Evolutionary conservation across 2,888 invertebrate species (phyloP), one percentile per base, ranked within the genome.

Genomic region (Drosophila basisetae): DNA sequence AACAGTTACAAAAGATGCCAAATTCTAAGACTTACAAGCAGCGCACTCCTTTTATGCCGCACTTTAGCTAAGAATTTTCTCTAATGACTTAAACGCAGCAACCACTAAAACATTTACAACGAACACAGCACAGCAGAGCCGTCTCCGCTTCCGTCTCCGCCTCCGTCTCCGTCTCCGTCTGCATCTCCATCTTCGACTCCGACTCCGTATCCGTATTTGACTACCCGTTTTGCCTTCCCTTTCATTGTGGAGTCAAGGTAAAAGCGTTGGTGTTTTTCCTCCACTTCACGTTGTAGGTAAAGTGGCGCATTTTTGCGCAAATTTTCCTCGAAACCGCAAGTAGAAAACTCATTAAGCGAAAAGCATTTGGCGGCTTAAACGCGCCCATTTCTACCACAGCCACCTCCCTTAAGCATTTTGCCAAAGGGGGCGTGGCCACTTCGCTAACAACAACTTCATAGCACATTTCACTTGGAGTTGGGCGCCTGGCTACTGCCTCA

Each of bases 1-100:
- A 68, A 30, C 31, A 47, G 62, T 41, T 74, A 78, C 59, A 74
- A 73, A 76, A 68, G 80, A 68, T 80, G 73, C 69, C 76, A 73
- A 76, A 80, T 82, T 78, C 74, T 73, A 68, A 79, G 78, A 73
- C 78, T 55, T 63, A 52, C 47, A 72, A 53, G 53, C n/a, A 43
- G 52, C 52, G 22, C 55, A 72, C 85, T 83, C 80, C 66, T 78
- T 83, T 80, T 63, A 69, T 74, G 73, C 75, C 69, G 73, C 84
- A 86, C 87, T 86, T 86, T 78, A 80, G 83, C 78, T 74, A 90
- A 69, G 91, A 85, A 90, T 89, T 90, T 89, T 81, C 76, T 78
- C 91, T 89, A 85, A 89, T 90, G 91, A 86, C 90, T 85, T 89
- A 88, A 90, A 89, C 85, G 85, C 89, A 78, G 87, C 71, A 89